Evolutionary conservation across 2,888 invertebrate genomes (phyloP), one percentile per base, ranked within the genome.

Genomic region (Synanthedon formicaeformis): DNA sequence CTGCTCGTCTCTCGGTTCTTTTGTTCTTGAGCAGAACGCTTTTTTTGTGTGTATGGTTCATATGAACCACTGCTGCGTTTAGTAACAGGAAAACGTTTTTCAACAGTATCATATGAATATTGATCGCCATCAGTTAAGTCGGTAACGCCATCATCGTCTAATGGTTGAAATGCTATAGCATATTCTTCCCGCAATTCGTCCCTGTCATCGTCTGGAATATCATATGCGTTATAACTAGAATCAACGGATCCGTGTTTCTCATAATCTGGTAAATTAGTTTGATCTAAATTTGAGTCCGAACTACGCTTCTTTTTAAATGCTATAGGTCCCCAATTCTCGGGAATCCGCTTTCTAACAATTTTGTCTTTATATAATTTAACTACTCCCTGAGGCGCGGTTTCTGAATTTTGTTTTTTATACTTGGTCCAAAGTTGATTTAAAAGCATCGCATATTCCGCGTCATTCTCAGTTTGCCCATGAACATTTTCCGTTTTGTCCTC

Each of bases 11-110:
- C 75, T 41, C 73, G 74, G 60, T 80, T 80, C 41, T 74, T 75
- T 60, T 79, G 76, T 55, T 73, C 74, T 57, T 67, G 64, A 2
- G 62, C 68, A 60, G 73, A 81, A 45, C 79, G 66, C 63, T 81
- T 86, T 58, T 77, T 78, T 58, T 71, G 80, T 40, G 62, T 61
- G 50, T 69, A 73, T 27, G 71, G 66, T 52, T 67, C 72, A 56
- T 63, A 81, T 13, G 70, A 76, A 13, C 80, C 84, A 57, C 89
- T 90, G 51, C 92, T 92, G 2, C 93, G 86, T 70, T 93, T 93
- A 3, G 90, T 78, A 0, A 93, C 91, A 1, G 92, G 91, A 64
- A 92, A 92, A 3, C 91, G 88, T 75, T 92, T 92, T 60, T 85
- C 85, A 14, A 81, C 68, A 8, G 70, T 63, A 52, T 82, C 84